Conservation (phyloP, 2,888 invertebrate genomes). For the Drosophila testacea region DNA sequence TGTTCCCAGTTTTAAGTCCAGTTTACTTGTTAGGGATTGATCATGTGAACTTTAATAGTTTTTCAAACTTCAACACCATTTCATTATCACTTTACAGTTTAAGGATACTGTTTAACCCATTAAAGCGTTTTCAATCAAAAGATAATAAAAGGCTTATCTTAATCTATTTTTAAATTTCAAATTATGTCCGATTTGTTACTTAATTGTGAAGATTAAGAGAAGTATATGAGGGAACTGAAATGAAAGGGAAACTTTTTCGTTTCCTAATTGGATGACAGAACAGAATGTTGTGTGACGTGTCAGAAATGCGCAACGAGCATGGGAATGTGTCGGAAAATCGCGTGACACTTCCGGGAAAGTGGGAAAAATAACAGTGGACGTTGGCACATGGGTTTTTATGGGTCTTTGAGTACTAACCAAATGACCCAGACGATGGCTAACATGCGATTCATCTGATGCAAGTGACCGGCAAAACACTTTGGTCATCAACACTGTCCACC, state of each 20-base stretch:
- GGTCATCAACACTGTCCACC: slow-evolving; percentile 25
- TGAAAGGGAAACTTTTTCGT: slow-evolving; percentile 49
- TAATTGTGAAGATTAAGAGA: slow-evolving; percentile 33
- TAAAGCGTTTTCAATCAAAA: background rate
- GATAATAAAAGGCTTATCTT: slow-evolving; percentile 10
- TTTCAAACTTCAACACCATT: background rate
- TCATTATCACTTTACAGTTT: background rate
- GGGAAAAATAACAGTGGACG: slow-evolving; percentile 25
- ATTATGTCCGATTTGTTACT: slow-evolving; percentile 45
- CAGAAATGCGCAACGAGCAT: slow-evolving; percentile 46
- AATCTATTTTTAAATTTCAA: slow-evolving; percentile 24
- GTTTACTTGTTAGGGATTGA: no score
- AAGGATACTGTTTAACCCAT: background rate
- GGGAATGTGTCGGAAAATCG: slow-evolving; percentile 52
- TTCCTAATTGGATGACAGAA: slow-evolving; percentile 55
- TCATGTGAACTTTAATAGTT: no score
- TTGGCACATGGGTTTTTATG: slow-evolving; percentile 47
- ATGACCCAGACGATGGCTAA: slow-evolving; percentile 66
- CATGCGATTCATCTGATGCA: slow-evolving; percentile 55
- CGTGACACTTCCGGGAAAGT: slow-evolving; percentile 50
- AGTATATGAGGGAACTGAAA: slow-evolving; percentile 2
- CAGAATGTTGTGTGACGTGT: slow-evolving; percentile 40
- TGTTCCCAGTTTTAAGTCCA: no score
- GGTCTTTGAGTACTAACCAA: slow-evolving; percentile 57
- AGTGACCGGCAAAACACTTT: slow-evolving; percentile 69